These are phyloP conservation scores for Ophonus ardosiacus DNA, from an alignment of 2,888 invertebrate genomes.

Conservation along the genomic window DNA sequence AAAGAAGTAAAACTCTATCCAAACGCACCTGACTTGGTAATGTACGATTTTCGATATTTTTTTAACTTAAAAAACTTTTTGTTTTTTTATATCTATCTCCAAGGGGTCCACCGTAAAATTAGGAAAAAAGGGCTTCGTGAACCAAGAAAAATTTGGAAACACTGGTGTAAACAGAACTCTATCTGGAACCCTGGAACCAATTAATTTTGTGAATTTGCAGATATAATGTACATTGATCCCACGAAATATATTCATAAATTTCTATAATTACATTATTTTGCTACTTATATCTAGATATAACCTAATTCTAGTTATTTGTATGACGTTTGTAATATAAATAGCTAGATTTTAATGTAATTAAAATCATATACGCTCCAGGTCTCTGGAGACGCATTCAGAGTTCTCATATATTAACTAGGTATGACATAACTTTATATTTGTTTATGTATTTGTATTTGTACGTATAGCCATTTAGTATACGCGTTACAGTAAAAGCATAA, in stretches of 20 bases:
- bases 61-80: too few relatives aligned
- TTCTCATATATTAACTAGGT: background rate
- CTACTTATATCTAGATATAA: background rate
- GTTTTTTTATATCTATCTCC: too few relatives aligned
- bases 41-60: too few relatives aligned
- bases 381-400: background rate
- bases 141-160: too few relatives aligned
- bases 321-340: background rate
- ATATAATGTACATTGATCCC: background rate
- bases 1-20: too few relatives aligned
- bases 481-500: too few relatives aligned
- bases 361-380: background rate
- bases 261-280: background rate
- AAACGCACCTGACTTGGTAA: too few relatives aligned
- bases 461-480: too few relatives aligned
- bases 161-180: too few relatives aligned
- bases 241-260: background rate
- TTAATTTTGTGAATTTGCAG: background rate
- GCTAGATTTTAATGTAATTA: background rate
- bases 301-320: background rate
- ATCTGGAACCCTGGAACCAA: background rate
- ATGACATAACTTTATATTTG: background rate
- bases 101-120: too few relatives aligned
- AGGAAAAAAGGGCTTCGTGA: too few relatives aligned
- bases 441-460: background rate